Percentiles rank a stretch among this genome's conserved stretches.
Conservation (phyloP, 2,888 invertebrate species). For the Aspidiotus destructor region DNA sequence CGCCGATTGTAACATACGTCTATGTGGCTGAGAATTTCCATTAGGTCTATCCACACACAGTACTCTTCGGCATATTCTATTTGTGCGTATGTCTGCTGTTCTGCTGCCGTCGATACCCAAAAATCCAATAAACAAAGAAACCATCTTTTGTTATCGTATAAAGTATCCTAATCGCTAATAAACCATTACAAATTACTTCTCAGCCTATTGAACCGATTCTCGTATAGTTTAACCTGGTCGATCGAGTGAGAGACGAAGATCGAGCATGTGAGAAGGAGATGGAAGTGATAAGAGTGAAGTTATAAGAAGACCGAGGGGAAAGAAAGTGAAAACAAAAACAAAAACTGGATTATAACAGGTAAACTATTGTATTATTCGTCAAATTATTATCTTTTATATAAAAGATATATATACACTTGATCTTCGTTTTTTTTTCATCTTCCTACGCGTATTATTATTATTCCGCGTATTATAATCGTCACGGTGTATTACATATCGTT, state of each 20-base stretch:
- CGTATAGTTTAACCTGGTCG: slow-evolving; percentile 29
- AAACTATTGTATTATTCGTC: slow-evolving; percentile 34
- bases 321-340: slow-evolving; percentile 32
- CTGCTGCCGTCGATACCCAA: slow-evolving; percentile 33
- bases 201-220: slow-evolving; percentile 32
- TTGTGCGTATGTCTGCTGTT: slow-evolving; percentile 28
- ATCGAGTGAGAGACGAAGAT: not conserved
- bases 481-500: slow-evolving; percentile 26
- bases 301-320: not conserved
- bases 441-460: not conserved
- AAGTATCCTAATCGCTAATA: slow-evolving; percentile 34
- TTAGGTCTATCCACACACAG: not conserved
- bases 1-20: slow-evolving; percentile 14
- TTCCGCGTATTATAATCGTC: slow-evolving; percentile 12
- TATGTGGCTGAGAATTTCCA: slow-evolving; percentile 28
- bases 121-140: slow-evolving; percentile 32
- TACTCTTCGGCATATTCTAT: slow-evolving; percentile 24
- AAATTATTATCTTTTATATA: slow-evolving; percentile 32
- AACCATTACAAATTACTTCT: slow-evolving; percentile 34
- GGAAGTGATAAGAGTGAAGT: not conserved
- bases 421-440: slow-evolving; percentile 12
- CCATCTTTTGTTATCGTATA: slow-evolving; percentile 30
- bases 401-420: slow-evolving; percentile 17
- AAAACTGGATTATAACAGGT: slow-evolving; percentile 32
- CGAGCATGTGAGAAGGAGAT: not conserved